Base-by-base conservation (phyloP, 2,888 invertebrate species). In the Metellina segmentata region DNA sequence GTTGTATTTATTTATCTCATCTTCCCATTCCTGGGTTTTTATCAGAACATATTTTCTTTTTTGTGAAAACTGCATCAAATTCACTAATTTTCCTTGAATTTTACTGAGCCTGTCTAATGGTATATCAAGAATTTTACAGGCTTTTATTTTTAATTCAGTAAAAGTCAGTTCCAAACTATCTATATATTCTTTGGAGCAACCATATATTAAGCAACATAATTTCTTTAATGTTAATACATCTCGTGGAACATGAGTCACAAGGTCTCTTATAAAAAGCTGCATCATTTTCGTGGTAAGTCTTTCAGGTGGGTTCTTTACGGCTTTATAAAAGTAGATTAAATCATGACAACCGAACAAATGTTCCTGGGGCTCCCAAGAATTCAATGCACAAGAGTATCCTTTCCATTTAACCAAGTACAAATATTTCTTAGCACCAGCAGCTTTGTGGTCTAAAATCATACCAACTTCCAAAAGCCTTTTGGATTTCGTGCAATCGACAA, bases 341-440 rank as follows among this genome's bases (percentile, higher is more conserved):
- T 81, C 74, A 16, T 34, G 13, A 19, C 77, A 93, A 0, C 51
- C 81, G 61, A 16, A 85, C n/a, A 99, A 95, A 95, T 98, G 97
- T 49, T 96, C 95, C 71, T 96, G 95, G 0, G 98, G 97, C 94
- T 98, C 98, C 98, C 98, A 98, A 0, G 98, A 98, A 94, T 97
- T 98, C 93, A 96, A 95, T 81, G 96, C 95, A n/a, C 95, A 94
- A 13, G 96, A 95, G 96, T 97, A 98, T 77, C 97, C 97, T 94
- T 97, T 96, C 98, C 98, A 99, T 95, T 98, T 98, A 4, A 99
- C 97, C 79, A 96, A 96, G 94, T 97, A 98, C 11, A 91, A 93
- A 95, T 94, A 96, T 96, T 88, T 95, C 94, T 70, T 52, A 7
- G 5, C 61, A 61, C 96, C 71, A 88, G 95, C 94, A 93, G 96